phyloP scores from a whole-genome alignment of 1,140 invertebrate species.

The Parasteatoda tepidariorum region DNA sequence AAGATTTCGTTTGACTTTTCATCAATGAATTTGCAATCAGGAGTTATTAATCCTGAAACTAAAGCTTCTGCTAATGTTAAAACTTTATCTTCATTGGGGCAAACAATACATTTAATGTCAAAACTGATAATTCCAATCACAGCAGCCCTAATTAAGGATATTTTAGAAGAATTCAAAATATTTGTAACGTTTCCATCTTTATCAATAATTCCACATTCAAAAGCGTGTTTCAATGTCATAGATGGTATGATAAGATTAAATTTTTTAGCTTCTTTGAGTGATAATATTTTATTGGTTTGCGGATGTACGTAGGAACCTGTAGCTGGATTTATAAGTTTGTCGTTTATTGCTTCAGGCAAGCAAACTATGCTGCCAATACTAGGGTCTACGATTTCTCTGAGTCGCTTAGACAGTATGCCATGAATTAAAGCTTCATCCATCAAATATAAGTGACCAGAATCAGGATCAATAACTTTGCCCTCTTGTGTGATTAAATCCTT shows the following conservation, averaged over 20 bases:
- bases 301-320: slow-evolving; percentile 82
- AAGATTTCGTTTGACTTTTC: slow-evolving; percentile 78
- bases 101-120: slow-evolving; percentile 85
- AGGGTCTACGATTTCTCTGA: slow-evolving; percentile 85
- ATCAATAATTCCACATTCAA: slow-evolving; percentile 83
- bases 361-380: slow-evolving; percentile 83
- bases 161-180: slow-evolving; percentile 78
- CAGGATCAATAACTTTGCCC: slow-evolving; percentile 84
- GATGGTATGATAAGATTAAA: slow-evolving; percentile 86
- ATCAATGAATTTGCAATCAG: slow-evolving; percentile 80
- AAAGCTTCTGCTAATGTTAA: slow-evolving; percentile 87
- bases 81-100: slow-evolving; percentile 79
- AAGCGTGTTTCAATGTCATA: slow-evolving; percentile 87
- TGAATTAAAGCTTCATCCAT: slow-evolving; percentile 83
- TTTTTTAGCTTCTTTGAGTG: slow-evolving; percentile 82
- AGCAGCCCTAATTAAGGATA: slow-evolving; percentile 86
- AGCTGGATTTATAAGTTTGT: slow-evolving; percentile 82
- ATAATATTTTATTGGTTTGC: slow-evolving; percentile 78
- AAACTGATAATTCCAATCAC: slow-evolving; percentile 86
- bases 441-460: slow-evolving; percentile 82
- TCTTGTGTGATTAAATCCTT: slow-evolving; percentile 83
- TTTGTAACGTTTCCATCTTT: slow-evolving; percentile 83
- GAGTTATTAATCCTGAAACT: slow-evolving; percentile 79
- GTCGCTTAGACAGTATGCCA: slow-evolving; percentile 79
- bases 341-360: slow-evolving; percentile 80